Evolutionary conservation across 2,797 vertebrate genomes (phyloP).

Genomic region (Anguilla obscura): DNA sequence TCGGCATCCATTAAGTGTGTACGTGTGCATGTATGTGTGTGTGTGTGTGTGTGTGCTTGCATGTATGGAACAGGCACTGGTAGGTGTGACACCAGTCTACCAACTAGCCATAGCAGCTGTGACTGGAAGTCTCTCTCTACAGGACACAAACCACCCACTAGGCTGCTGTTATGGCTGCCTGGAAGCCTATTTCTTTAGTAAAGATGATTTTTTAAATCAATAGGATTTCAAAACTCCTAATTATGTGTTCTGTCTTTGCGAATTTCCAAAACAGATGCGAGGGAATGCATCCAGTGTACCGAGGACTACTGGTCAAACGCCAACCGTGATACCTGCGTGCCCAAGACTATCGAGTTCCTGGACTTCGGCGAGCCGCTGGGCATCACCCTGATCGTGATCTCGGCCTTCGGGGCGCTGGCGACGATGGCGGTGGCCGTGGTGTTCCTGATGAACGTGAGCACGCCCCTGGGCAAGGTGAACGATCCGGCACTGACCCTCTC

Average conservation of each 20-base stretch:
- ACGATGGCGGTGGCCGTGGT: conserved; percentile 71
- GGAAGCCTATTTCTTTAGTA: background rate
- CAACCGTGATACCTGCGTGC: conserved; percentile 71
- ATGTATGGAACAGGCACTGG: background rate
- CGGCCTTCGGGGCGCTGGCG: conserved; percentile 72
- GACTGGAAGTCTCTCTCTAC: background rate
- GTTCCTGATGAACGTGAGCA: conserved; percentile 69
- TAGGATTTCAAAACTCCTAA: background rate
- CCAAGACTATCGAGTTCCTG: conserved; percentile 82
- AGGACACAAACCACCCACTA: background rate
- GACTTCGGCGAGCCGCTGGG: conserved; percentile 80
- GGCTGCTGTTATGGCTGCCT: background rate
- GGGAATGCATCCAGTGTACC: conserved; percentile 75
- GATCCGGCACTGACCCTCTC: conserved; percentile 75
- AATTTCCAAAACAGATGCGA: conserved; percentile 69
- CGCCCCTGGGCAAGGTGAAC: conserved; percentile 76
- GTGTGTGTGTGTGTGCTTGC: background rate
- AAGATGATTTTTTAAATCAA: background rate
- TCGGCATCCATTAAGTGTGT: background rate
- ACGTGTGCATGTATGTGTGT: background rate
- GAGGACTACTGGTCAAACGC: conserved; percentile 81
- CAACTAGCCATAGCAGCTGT: background rate
- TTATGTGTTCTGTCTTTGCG: background rate
- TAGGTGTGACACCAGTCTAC: background rate
- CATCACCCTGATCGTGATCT: conserved; percentile 77